These are phyloP conservation scores for Ianthella basta DNA, from an alignment of 37 sponge, comb jelly and placozoan species.

Conservation along the genomic window DNA sequence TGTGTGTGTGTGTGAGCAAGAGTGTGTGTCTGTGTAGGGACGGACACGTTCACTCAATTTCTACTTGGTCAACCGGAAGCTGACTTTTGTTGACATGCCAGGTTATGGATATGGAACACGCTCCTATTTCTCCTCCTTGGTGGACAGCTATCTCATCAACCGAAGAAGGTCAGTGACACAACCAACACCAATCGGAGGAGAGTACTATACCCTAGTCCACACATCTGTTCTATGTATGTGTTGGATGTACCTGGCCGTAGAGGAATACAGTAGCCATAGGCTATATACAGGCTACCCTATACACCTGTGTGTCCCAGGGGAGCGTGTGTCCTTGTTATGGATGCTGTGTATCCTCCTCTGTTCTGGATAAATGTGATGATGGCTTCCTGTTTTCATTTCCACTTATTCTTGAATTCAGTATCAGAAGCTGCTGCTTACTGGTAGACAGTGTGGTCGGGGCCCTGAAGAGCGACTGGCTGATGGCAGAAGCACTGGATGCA, in stretches of 20 bases:
- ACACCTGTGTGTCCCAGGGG: no score
- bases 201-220: no score
- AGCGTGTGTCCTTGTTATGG: no score
- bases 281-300: no score
- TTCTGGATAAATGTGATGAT: no score
- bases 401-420: background rate
- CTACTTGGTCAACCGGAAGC: background rate
- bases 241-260: no score
- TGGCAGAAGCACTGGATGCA: background rate
- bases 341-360: no score
- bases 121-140: background rate
- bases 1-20: constrained; percentile 5
- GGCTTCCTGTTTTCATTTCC: background rate
- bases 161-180: background rate
- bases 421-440: constrained; percentile 23
- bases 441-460: constrained; percentile 2
- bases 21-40: background rate
- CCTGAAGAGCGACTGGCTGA: background rate
- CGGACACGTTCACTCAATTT: background rate
- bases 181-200: no score
- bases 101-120: constrained; percentile 21
- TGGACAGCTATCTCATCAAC: constrained; percentile 1
- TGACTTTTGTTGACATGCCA: constrained; percentile 29
- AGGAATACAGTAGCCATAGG: no score
- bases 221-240: no score